Percentiles rank a stretch among this genome's conserved stretches.
Evolutionary conservation across 2,113 vertebrate species (phyloP).

Genomic region (Sylvilagus bachmani): DNA sequence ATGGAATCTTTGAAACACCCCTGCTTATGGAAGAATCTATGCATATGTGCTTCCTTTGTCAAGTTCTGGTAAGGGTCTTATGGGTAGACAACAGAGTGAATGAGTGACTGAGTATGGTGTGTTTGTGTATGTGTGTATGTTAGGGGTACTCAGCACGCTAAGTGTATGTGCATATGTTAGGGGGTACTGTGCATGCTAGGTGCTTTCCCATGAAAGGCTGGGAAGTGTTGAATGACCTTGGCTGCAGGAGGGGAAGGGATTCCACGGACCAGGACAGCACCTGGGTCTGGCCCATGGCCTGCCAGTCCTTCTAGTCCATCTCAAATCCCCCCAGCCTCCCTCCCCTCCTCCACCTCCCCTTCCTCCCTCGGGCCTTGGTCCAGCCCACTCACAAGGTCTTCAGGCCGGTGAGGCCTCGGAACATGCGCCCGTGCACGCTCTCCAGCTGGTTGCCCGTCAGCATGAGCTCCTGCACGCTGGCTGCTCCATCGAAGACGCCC

Average conservation of each 20-base stretch:
- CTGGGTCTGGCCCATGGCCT: rapidly evolving
- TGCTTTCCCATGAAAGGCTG: neutral
- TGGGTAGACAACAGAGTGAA: no score
- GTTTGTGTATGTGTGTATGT: neutral
- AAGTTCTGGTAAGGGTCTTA: no score
- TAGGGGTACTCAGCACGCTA: neutral
- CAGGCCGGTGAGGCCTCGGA: constrained; percentile 93
- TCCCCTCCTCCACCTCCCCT: neutral
- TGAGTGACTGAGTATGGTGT: no score
- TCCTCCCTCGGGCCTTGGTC: rapidly evolving
- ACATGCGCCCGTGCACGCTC: constrained; percentile 93
- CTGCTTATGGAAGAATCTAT: no score
- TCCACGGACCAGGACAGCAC: no score
- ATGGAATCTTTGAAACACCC: no score
- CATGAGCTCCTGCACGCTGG: constrained; percentile 94
- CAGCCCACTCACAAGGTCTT: constrained; percentile 94
- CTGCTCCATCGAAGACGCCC: constrained; percentile 93
- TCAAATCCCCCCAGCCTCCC: neutral
- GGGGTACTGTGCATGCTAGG: neutral
- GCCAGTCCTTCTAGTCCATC: rapidly evolving
- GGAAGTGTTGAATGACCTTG: neutral
- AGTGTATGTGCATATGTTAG: neutral
- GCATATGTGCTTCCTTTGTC: no score
- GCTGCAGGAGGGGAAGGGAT: neutral
- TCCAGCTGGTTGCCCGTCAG: constrained; percentile 97